These are phyloP conservation scores for Rhineura floridana DNA, from an alignment of 2,113 vertebrate genomes.

Conservation along the genomic window DNA sequence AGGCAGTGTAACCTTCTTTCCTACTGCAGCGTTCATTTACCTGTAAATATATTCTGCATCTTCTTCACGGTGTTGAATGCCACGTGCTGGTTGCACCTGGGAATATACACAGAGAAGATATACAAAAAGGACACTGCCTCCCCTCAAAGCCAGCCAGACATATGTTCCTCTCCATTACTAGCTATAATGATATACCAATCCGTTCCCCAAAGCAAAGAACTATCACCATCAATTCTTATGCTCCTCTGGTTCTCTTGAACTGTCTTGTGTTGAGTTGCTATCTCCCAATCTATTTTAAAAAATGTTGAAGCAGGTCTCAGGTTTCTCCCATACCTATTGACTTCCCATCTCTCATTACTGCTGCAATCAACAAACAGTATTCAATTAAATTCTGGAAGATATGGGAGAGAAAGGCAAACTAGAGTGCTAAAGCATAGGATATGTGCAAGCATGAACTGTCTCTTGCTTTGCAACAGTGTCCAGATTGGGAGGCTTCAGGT, in stretches of 20 bases:
- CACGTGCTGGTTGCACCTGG: conserved; percentile 50
- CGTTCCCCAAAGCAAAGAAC: background rate
- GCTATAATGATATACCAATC: background rate
- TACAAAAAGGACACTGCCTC: background rate
- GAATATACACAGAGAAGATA: background rate
- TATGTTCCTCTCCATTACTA: background rate
- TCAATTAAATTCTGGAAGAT: background rate
- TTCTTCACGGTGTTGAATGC: background rate
- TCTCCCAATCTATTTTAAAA: background rate
- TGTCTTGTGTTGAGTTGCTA: background rate
- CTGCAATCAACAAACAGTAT: background rate
- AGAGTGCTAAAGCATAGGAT: background rate
- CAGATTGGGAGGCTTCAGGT: background rate
- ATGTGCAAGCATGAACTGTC: background rate
- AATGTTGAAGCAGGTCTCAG: background rate
- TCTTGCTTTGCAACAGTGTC: background rate
- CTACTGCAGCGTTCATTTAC: conserved; percentile 23
- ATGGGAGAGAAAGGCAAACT: background rate
- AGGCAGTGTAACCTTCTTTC: background rate
- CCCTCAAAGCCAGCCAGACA: background rate
- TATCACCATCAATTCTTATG: background rate
- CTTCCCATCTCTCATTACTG: background rate
- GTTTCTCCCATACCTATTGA: background rate
- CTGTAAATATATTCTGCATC: conserved; percentile 56
- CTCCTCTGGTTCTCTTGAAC: background rate